Percentiles rank a stretch among this genome's conserved stretches.
Conservation (phyloP, 2,113 vertebrate genomes). For the Lepisosteus oculatus region DNA sequence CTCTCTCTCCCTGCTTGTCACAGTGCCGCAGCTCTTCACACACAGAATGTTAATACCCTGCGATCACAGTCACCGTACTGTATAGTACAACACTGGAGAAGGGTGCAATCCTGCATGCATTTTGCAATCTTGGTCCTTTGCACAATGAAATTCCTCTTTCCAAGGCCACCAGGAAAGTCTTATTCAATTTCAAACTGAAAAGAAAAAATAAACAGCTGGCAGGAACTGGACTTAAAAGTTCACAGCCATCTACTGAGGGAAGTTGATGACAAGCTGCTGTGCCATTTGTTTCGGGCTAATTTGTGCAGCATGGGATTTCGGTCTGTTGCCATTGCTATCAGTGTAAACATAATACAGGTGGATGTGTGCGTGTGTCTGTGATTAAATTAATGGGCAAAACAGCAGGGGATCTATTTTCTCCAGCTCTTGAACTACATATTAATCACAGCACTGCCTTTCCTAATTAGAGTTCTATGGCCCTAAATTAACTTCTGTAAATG, state of each 20-base stretch:
- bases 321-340: neutral
- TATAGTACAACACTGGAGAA: neutral
- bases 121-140: no score
- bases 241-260: no score
- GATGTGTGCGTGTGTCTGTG: neutral
- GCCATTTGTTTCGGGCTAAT: no score
- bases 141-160: no score
- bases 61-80: neutral
- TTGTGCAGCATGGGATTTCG: neutral
- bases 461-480: neutral
- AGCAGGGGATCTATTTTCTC: neutral
- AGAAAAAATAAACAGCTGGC: no score
- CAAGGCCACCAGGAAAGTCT: no score
- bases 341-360: conserved; percentile 10
- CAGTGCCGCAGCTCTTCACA: neutral
- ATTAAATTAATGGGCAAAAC: neutral
- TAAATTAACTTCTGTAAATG: conserved; percentile 1
- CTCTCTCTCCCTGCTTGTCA: neutral
- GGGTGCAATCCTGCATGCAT: no score
- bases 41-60: neutral
- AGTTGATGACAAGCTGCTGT: no score
- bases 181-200: no score
- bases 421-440: neutral
- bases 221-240: no score
- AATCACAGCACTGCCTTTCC: neutral